Base-by-base conservation (phyloP, 2,113 vertebrate genomes). In the Dendrocopos noguchii region DNA sequence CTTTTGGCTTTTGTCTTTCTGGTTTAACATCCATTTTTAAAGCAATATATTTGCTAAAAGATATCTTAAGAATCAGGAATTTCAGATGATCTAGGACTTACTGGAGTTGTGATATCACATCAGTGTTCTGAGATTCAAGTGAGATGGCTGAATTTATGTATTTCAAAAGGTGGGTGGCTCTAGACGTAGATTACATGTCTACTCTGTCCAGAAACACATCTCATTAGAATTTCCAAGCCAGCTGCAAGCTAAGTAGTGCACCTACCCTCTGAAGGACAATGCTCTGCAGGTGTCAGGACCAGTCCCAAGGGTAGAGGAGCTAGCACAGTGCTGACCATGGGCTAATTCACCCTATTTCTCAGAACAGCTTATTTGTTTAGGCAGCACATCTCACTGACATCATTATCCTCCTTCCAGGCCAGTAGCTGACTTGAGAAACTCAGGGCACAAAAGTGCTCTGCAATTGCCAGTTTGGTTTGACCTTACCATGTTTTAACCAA, bases 181-280 rank as follows among this genome's bases (percentile, higher is more conserved):
- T 47, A 65, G 14, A 67, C 2, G 15, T 18, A 21, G 17, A 9
- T 10, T 70, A 64, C 3, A 6, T 28, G 22, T 28, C 25, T 42
- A 9, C 34, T 19, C 7, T 24, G 18, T 7, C 42, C 1, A 19
- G 22, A 46, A 95, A 89, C 76, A 1, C 19, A 28, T 6, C 0
- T 0, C 61, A 55, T 61, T 28, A 79, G 28, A 22, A 46, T 65
- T 93, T 76, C 34, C 71, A 84, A 36, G 46, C 8, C 28, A 61
- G 22, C 29, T 92, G 84, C 74, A 81, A 28, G 50, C 2, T 21
- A n/a, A 65, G 10, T 15, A 78, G 22, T 12, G 3, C 53, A 53
- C 11, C 65, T 57, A 12, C 1, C 0, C 31, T 64, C 33, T 56
- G 29, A 29, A 72, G 57, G 20, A 72, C 36, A 31, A 6, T 19